Evolutionary conservation across 1,140 invertebrate species (phyloP), one percentile per base, ranked within the genome.

Genomic region (Ostrea edulis): DNA sequence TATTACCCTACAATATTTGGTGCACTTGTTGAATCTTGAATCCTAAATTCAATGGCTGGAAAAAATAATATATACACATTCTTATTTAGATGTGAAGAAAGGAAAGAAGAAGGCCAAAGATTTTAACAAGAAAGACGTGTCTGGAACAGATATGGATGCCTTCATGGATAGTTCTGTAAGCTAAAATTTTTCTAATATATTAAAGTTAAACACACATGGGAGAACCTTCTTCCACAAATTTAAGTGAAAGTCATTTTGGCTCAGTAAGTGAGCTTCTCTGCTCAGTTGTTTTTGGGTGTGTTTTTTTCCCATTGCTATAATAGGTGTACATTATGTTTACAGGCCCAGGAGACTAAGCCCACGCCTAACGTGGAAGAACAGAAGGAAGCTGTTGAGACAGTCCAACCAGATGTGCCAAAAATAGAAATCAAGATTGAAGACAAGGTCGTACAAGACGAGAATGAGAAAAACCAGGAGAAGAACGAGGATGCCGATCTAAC

Each of bases 141-240:
- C 90, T 54, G 92, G 92, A 14, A 87, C 91, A 12, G 93, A 93
- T 71, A 92, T 91, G 90, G 92, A 92, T 85, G 91, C 91, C 25
- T 93, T 92, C 83, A 25, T 88, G 14, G 87, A 88, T 85, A 62
- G 52, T 44, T 53, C 20, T 35, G 82, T 83, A 83, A 52, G 82
- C n/a, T 83, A 9, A 53, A 22, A n/a, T 22, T 35, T 12, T 22
- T 83, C 0, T n/a, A 22, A 8, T 77, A 77, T 25, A 22, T 29
- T 20, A 29, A 29, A 2, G 14, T 81, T 22, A 81, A 35, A 11
- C 25, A 14, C 14, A 29, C 25, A 35, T 29, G 8, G 71, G 44
- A 35, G 71, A 2, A 14, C 25, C 17, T 35, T 81, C 29, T 81
- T 22, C 14, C 25, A n/a, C 0, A 0, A 71, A 25, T 25, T 14